These are phyloP conservation scores for Rotaria socialis DNA, from an alignment of 2,888 invertebrate species.

Conservation along the genomic window DNA sequence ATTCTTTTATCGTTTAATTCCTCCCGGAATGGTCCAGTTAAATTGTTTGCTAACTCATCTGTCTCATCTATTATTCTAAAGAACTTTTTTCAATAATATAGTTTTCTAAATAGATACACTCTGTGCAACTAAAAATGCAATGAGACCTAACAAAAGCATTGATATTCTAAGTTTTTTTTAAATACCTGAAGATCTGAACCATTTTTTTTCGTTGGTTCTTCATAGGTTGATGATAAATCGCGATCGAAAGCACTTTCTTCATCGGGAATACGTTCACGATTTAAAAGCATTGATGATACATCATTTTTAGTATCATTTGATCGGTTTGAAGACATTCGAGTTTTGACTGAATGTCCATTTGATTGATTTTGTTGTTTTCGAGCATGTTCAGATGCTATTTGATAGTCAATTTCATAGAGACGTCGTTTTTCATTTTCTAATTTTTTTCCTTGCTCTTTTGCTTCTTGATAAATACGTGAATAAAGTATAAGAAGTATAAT, in stretches of 20 bases:
- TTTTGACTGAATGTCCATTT: neutral
- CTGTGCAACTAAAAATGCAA: no score
- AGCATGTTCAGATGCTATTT: neutral
- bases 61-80: no score
- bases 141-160: no score
- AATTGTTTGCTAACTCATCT: no score
- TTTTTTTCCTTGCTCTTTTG: conserved; percentile 60
- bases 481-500: conserved; percentile 66
- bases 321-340: neutral
- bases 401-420: conserved; percentile 8
- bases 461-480: conserved; percentile 65
- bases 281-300: neutral
- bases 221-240: neutral
- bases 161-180: no score
- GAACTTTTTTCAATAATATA: no score
- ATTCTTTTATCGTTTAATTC: no score
- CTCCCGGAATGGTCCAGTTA: no score
- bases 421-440: conserved; percentile 6
- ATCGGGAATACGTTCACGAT: neutral
- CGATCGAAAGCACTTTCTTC: neutral
- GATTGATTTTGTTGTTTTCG: neutral
- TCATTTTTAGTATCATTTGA: neutral
- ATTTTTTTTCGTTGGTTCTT: neutral
- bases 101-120: no score
- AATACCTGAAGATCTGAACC: neutral